These are phyloP conservation scores for Aurelia sp. DNA, from an alignment of 30 jellyfish, hydroid and myxozoan species.

Conservation along the genomic window DNA sequence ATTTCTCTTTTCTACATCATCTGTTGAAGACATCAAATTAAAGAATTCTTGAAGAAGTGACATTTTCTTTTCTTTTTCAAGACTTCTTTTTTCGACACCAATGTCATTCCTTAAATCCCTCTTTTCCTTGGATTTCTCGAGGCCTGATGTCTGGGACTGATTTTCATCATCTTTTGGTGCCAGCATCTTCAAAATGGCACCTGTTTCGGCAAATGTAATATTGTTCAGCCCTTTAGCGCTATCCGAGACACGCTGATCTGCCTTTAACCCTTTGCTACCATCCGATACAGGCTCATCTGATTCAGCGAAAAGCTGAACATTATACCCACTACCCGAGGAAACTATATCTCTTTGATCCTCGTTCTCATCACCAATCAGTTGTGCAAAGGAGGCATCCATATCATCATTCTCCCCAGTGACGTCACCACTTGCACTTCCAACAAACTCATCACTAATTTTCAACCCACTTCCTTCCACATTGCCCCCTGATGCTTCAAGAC, in stretches of 20 bases:
- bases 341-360: conserved; percentile 9
- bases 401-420: conserved; percentile 8
- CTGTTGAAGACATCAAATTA: conserved; percentile 44
- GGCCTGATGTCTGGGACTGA: neutral
- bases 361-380: conserved; percentile 21
- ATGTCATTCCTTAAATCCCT: neutral
- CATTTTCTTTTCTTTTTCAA: neutral
- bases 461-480: neutral
- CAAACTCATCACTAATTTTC: neutral
- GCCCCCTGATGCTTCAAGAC: neutral
- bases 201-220: too few relatives aligned
- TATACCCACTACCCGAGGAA: too few relatives aligned
- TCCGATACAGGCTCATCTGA: neutral
- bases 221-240: neutral
- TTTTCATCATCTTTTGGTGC: neutral
- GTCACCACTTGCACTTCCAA: conserved; percentile 29
- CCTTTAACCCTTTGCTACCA: neutral
- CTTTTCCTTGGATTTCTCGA: neutral
- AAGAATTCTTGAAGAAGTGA: conserved; percentile 28
- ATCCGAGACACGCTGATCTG: neutral
- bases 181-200: neutral
- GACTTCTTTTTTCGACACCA: neutral
- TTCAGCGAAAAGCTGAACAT: too few relatives aligned
- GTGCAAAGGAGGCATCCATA: conserved; percentile 57
- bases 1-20: neutral